Conservation (phyloP, 2,888 invertebrate species). For the Microchrysa polita region DNA sequence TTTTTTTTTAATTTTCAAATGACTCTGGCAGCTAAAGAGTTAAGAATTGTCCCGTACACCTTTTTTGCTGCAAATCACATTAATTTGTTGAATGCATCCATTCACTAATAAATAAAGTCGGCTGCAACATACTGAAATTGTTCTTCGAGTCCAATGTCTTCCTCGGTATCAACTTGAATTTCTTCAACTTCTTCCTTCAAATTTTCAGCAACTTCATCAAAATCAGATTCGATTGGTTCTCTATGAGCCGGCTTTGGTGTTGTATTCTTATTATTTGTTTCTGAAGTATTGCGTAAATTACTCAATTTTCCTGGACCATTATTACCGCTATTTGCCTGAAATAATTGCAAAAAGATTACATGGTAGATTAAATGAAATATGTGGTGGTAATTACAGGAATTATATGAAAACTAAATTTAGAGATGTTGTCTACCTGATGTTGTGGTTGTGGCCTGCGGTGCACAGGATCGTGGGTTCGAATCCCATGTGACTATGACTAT, state of each 20-base stretch:
- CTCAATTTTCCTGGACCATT: neutral
- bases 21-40: too few species aligned
- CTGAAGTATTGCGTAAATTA: neutral
- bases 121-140: conserved; percentile 48
- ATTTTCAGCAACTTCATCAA: conserved; percentile 22
- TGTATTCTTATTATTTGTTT: neutral
- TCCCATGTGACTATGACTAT: too few species aligned
- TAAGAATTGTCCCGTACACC: too few species aligned
- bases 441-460: too few species aligned
- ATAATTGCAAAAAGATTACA: neutral
- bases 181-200: conserved; percentile 49
- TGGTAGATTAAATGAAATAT: neutral
- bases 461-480: too few species aligned
- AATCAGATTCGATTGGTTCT: conserved; percentile 7
- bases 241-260: conserved; percentile 27
- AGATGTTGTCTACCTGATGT: too few species aligned
- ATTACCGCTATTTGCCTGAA: neutral
- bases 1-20: too few species aligned
- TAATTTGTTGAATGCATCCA: too few species aligned
- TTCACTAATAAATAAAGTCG: too few species aligned
- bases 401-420: too few species aligned
- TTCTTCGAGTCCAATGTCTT: conserved; percentile 49
- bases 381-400: too few species aligned
- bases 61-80: too few species aligned
- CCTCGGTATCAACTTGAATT: conserved; percentile 47